Evolutionary conservation across 2,888 invertebrate species (phyloP).

Genomic region (Eupithecia subfuscata): DNA sequence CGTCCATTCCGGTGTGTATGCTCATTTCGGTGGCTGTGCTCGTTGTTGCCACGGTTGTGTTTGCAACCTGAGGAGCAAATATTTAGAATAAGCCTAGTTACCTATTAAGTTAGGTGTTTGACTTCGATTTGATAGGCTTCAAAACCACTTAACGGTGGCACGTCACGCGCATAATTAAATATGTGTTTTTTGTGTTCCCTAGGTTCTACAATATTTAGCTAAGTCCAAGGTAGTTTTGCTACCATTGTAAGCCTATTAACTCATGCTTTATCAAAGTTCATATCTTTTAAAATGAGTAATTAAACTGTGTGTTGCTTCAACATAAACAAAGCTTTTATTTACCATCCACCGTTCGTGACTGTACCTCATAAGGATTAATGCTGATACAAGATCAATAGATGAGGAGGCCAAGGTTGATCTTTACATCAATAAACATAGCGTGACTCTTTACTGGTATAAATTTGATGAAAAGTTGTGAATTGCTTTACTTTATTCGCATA

Average conservation of each 20-base stretch:
- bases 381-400: constrained; percentile 9
- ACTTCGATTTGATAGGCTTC: neutral
- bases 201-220: neutral
- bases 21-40: constrained; percentile 79
- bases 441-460: neutral
- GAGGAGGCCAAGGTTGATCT: constrained; percentile 1
- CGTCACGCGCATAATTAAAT: too few relatives aligned
- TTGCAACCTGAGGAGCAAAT: constrained; percentile 66
- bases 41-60: constrained; percentile 75
- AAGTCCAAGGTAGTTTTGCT: neutral
- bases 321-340: neutral
- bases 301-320: neutral
- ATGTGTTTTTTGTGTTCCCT: neutral
- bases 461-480: neutral
- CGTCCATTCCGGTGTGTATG: constrained; percentile 81
- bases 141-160: too few relatives aligned
- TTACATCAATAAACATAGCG: constrained; percentile 7
- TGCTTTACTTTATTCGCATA: neutral
- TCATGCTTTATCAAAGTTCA: too few relatives aligned
- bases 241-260: too few relatives aligned
- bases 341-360: constrained; percentile 7
- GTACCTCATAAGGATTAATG: constrained; percentile 4
- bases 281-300: neutral
- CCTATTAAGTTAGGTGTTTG: neutral
- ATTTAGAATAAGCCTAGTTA: neutral